Percentiles rank a stretch among this genome's conserved stretches.
These are phyloP conservation scores for Myopa testacea DNA, from an alignment of 2,888 invertebrate species.

Conservation along the genomic window DNA sequence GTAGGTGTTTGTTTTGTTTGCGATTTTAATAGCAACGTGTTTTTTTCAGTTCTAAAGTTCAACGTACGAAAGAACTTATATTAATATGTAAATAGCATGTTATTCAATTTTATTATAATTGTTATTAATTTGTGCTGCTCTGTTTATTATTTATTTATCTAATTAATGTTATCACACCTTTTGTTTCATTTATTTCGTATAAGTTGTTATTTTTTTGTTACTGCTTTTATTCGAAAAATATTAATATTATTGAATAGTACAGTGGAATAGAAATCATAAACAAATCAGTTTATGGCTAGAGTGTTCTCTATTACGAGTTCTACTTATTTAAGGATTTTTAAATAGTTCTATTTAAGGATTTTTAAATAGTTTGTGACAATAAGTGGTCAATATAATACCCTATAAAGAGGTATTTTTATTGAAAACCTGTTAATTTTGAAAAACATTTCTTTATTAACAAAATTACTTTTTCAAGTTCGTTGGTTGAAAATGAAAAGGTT, in stretches of 20 bases:
- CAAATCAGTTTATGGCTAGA: no score
- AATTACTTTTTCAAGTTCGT: no score
- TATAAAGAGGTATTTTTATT: no score
- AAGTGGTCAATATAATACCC: no score
- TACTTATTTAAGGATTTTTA: slow-evolving; percentile 8
- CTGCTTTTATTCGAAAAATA: neutral
- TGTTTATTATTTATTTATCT: slow-evolving; percentile 9
- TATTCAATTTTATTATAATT: slow-evolving; percentile 2
- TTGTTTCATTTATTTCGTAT: neutral
- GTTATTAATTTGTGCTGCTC: neutral
- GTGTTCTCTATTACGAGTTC: slow-evolving; percentile 15
- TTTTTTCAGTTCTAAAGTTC: neutral
- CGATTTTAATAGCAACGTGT: neutral
- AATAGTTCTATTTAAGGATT: neutral
- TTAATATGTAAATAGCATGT: slow-evolving; percentile 7
- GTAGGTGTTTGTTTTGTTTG: slow-evolving; percentile 4
- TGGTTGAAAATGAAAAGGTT: no score
- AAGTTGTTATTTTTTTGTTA: neutral
- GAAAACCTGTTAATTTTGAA: no score
- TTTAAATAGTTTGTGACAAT: no score
- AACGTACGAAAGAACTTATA: neutral
- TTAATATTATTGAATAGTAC: neutral
- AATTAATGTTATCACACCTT: slow-evolving; percentile 3
- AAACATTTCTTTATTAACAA: no score
- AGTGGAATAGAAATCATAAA: no score